A percentile compares a stretch with the other conserved stretches of the same genome.
These are phyloP conservation scores for Callaeas wilsoni DNA, from an alignment of 2,113 vertebrate genomes.

Conservation along the genomic window DNA sequence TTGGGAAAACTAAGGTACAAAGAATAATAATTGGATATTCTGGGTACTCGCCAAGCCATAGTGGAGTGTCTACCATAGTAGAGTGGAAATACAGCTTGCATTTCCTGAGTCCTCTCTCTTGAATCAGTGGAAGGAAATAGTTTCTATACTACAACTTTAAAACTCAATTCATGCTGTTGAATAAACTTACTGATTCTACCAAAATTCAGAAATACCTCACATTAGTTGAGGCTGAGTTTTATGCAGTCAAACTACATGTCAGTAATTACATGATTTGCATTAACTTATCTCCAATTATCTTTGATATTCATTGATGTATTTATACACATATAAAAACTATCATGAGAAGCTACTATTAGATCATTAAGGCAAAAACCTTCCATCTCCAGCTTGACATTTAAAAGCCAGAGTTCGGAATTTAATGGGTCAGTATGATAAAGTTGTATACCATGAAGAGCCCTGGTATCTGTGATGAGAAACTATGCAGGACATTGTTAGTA, in stretches of 20 bases:
- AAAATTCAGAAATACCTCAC: neutral
- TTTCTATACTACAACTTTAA: neutral
- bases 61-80: neutral
- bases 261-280: neutral
- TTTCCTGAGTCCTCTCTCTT: neutral
- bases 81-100: neutral
- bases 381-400: neutral
- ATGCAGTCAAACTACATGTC: neutral
- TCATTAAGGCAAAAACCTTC: neutral
- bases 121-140: neutral
- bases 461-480: neutral
- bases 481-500: neutral
- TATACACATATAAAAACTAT: neutral
- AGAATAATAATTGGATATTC: neutral
- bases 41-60: neutral
- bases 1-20: neutral
- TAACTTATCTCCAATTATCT: neutral
- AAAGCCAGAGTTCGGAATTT: neutral
- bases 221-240: neutral
- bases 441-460: neutral
- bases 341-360: neutral
- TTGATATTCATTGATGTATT: neutral
- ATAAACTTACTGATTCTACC: neutral
- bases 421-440: neutral
- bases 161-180: neutral